Evolutionary conservation across 2,888 invertebrate species (phyloP).

Genomic region (Hirtodrosophila duncani): DNA sequence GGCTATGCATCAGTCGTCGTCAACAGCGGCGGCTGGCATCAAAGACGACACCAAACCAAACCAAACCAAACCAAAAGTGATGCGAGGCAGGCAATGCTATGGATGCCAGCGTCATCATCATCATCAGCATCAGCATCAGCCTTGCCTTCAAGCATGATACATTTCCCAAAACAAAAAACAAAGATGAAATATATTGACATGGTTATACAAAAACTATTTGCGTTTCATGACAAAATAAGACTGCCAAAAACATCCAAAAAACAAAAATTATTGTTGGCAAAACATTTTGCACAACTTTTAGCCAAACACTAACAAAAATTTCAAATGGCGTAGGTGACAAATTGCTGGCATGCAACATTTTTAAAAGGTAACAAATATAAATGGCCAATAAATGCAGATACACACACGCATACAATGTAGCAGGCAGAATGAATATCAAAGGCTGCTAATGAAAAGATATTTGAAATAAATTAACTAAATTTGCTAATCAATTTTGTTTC

Average conservation of each 20-base stretch:
- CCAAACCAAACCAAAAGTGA: conserved; percentile 13
- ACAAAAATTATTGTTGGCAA: conserved; percentile 55
- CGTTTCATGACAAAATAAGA: conserved; percentile 67
- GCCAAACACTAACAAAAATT: conserved; percentile 26
- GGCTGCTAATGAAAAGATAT: too few species aligned
- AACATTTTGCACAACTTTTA: conserved; percentile 60
- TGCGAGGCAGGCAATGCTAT: too few species aligned
- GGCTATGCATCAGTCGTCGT: conserved; percentile 44
- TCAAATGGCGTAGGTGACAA: conserved; percentile 58
- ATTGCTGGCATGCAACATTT: conserved; percentile 39
- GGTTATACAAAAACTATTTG: conserved; percentile 42
- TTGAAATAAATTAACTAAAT: too few species aligned
- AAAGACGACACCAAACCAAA: conserved; percentile 40
- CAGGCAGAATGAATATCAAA: too few species aligned
- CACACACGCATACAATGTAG: not conserved
- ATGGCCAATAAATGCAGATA: conserved; percentile 15
- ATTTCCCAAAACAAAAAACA: conserved; percentile 36
- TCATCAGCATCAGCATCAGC: conserved; percentile 27
- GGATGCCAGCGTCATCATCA: conserved; percentile 1
- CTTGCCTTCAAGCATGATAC: conserved; percentile 51
- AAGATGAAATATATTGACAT: too few species aligned
- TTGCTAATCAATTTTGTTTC: too few species aligned
- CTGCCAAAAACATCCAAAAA: too few species aligned
- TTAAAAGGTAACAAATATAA: conserved; percentile 18
- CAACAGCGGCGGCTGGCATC: conserved; percentile 48